These are phyloP conservation scores for Hydropotes inermis DNA, from an alignment of 2,113 vertebrate species.

Conservation along the genomic window DNA sequence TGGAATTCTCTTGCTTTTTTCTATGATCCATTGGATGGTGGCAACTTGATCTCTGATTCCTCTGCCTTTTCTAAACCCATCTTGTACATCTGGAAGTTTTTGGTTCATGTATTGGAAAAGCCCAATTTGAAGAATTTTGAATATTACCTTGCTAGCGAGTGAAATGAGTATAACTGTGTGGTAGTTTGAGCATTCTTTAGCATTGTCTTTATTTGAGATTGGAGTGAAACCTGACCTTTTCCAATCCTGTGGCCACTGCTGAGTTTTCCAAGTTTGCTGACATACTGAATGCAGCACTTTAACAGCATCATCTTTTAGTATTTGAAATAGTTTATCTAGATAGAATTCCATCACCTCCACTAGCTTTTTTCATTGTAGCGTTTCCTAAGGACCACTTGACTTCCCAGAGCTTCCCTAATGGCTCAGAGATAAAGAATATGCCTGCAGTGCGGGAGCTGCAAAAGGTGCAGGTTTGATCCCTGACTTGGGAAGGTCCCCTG, in stretches of 20 bases:
- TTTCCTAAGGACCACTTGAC: background rate
- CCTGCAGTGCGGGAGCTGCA: background rate
- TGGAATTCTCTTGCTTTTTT: background rate
- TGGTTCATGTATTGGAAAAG: background rate
- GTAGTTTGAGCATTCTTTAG: background rate
- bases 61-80: background rate
- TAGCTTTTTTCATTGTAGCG: background rate
- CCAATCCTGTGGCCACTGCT: background rate
- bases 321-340: background rate
- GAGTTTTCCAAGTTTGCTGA: background rate
- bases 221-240: background rate
- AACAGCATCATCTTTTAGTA: background rate
- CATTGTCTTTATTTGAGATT: background rate
- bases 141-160: background rate
- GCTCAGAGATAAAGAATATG: background rate
- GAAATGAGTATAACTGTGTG: background rate
- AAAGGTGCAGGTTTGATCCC: background rate
- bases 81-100: background rate
- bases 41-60: background rate
- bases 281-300: background rate
- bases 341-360: background rate
- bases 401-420: background rate
- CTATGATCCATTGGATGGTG: background rate
- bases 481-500: background rate
- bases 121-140: background rate